Percentiles rank a stretch among this genome's conserved stretches.
These are phyloP conservation scores for Cyanistes caeruleus DNA, from an alignment of 2,113 vertebrate genomes.

Conservation along the genomic window DNA sequence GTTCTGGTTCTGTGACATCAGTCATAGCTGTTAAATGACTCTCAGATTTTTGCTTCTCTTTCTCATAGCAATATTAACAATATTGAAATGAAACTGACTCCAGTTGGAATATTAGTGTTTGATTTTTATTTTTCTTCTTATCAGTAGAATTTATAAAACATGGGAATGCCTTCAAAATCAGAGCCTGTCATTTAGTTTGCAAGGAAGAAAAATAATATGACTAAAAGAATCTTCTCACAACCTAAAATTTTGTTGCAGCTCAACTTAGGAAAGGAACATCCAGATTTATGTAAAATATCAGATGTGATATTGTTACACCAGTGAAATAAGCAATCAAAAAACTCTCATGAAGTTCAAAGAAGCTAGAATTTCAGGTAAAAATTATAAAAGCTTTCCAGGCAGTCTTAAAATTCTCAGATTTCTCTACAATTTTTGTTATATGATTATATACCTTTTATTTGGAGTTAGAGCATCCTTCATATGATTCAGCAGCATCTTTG, in stretches of 20 bases:
- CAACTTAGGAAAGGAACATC: background rate
- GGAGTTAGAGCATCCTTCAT: background rate
- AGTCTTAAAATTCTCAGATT: background rate
- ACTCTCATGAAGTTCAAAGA: background rate
- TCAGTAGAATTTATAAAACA: background rate
- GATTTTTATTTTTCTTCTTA: background rate
- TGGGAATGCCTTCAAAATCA: background rate
- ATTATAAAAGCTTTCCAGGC: background rate
- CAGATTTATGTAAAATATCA: background rate
- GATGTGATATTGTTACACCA: background rate
- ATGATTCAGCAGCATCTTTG: background rate
- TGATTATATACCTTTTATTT: background rate
- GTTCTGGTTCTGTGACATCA: background rate
- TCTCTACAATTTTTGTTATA: background rate
- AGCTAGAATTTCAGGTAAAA: background rate
- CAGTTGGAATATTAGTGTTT: background rate
- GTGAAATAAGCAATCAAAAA: background rate
- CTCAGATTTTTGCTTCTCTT: background rate
- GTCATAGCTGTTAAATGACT: background rate
- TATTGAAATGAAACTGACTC: background rate
- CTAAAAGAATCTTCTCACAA: background rate
- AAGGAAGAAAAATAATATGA: background rate
- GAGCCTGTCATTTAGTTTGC: background rate
- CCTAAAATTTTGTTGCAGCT: background rate
- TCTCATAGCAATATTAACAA: background rate